Evolutionary conservation across 35 echinoderm and acorn worm species (phyloP), one percentile per base, ranked within the genome.

Genomic region (Heliocidaris erythrogramma): DNA sequence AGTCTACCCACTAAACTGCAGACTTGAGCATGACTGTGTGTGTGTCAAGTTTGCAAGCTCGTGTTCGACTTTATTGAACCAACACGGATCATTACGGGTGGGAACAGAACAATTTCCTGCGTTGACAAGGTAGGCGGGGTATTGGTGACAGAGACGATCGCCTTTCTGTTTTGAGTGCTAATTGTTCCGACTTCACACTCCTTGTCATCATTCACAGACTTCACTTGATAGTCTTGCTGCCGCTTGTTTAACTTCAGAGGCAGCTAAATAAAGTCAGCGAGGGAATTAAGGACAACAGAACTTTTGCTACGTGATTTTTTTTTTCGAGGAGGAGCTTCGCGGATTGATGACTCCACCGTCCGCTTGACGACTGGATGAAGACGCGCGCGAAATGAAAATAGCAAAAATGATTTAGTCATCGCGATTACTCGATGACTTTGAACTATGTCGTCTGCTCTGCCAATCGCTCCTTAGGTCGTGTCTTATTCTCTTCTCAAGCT

Each of bases 141-240:
- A 32, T 32, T 48, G 87, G 30, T 32, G 87, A 89, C 87, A 89
- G 87, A 89, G 47, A 89, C 31, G 87, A 89, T 89, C 87, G 87
- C 31, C 31, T 89, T 89, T 89, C 87, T 89, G 87, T 89, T 89
- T 89, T 89, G 87, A 89, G 87, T 89, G 87, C 87, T 89, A 89
- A 89, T 89, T 47, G 31, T 47, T 48, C 31, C 87, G 87, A 89
- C 31, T 32, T 47, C 87, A 89, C 31, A 32, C 31, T 47, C 14
- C 29, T 16, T 47, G 47, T 32, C 87, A 89, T 47, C 14, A 13
- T 47, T 17, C 47, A 32, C 87, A 48, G 31, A 14, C 87, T 47
- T 5, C 14, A 89, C 12, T 13, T 13, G 31, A 27, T 32, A 47
- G 47, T 48, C 47, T 89, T 16, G 12, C 87, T 89, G 87, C 47